Percentiles rank a stretch among this genome's conserved stretches.
Conservation (phyloP, 2,888 invertebrate species). For the Hydrotaea diabolus region DNA sequence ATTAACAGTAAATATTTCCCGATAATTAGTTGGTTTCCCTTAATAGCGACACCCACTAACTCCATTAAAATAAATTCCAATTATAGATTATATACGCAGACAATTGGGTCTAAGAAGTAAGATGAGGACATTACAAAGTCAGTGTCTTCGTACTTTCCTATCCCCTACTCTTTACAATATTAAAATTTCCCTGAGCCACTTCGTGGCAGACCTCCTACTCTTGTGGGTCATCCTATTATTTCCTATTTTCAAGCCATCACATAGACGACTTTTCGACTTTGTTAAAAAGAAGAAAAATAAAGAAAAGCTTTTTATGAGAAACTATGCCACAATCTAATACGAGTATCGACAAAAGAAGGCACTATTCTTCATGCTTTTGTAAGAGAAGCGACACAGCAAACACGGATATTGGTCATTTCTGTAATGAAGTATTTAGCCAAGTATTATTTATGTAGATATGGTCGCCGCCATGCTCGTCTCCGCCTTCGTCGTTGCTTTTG, state of each 20-base stretch:
- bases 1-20: too few relatives aligned
- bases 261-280: background rate
- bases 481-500: background rate
- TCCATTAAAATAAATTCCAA: too few relatives aligned
- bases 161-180: too few relatives aligned
- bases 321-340: background rate
- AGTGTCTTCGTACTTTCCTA: too few relatives aligned
- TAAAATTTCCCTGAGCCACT: too few relatives aligned
- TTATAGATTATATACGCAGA: too few relatives aligned
- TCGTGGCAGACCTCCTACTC: too few relatives aligned
- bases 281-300: background rate
- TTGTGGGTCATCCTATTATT: background rate
- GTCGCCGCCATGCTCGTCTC: too few relatives aligned
- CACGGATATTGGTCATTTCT: slow-evolving; percentile 37
- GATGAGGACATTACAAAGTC: too few relatives aligned
- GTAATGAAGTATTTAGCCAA: slow-evolving; percentile 34
- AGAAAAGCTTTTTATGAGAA: background rate
- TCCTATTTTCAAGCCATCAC: background rate
- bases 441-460: slow-evolving; percentile 9
- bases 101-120: too few relatives aligned
- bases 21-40: too few relatives aligned
- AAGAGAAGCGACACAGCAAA: background rate
- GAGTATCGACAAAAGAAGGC: background rate
- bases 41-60: too few relatives aligned
- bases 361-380: background rate